Conservation (phyloP, 1,140 invertebrate genomes). For the Polypedilum vanderplanki region DNA sequence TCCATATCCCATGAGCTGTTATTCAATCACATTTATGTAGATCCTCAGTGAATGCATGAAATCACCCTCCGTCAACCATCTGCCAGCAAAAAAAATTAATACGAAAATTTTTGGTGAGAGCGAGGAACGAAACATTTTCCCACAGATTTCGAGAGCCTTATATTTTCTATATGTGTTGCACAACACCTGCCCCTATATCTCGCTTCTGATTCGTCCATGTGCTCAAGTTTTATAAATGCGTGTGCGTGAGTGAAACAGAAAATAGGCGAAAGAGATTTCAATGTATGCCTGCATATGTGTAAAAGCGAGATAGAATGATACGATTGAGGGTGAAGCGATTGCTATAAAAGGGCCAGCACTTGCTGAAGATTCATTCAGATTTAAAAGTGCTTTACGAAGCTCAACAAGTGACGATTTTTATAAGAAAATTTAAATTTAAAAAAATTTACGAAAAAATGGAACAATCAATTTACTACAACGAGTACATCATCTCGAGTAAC, state of each 20-base stretch:
- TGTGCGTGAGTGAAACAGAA: not conserved
- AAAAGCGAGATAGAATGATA: not conserved
- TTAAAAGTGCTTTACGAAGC: slow-evolving; percentile 9
- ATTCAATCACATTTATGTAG: slow-evolving; percentile 20
- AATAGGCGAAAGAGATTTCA: not conserved
- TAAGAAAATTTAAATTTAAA: not conserved
- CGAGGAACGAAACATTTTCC: slow-evolving; percentile 26
- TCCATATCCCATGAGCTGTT: slow-evolving; percentile 25
- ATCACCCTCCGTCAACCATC: slow-evolving; percentile 28
- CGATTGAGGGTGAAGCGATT: not conserved
- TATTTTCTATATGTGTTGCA: not conserved
- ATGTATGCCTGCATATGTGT: not conserved
- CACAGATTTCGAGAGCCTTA: slow-evolving; percentile 4
- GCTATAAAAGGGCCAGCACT: slow-evolving; percentile 6
- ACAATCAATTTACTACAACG: slow-evolving; percentile 25
- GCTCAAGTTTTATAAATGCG: not conserved
- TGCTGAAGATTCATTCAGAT: slow-evolving; percentile 6
- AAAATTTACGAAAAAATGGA: slow-evolving; percentile 21
- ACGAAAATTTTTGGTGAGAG: slow-evolving; percentile 1
- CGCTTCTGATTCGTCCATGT: not conserved
- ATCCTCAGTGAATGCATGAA: slow-evolving; percentile 5
- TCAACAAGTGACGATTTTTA: not conserved
- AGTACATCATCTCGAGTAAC: not conserved
- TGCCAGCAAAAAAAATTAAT: slow-evolving; percentile 7
- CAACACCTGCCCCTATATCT: slow-evolving; percentile 25